Evolutionary conservation across 2,888 invertebrate genomes (phyloP), one percentile per base, ranked within the genome.

Genomic region (Eledona agricola): DNA sequence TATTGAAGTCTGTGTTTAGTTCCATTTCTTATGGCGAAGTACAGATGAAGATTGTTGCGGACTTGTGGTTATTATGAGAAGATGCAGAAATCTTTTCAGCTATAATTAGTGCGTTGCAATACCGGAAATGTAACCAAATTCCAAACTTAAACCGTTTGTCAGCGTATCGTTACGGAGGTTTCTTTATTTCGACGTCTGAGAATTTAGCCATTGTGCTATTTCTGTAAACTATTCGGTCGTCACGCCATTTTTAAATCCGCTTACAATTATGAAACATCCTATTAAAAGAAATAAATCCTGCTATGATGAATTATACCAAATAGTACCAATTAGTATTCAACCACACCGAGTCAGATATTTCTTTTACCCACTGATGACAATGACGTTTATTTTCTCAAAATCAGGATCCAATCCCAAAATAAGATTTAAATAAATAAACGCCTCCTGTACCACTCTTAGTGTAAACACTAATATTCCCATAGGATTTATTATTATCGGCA

Each of bases 1-100:
- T 34, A 34, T 32, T 25, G 45, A 45, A 25, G 34, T 23, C 34
- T 34, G 34, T 32, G 25, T 45, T 45, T 45, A 45, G 45, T 32
- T 34, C 34, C 4, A 20, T 15, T 38, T 42, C 31, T 40, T 28
- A 40, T 26, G 26, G 26, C 11, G 17, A 28, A 38, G 26, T 40
- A 28, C 22, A 40, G 25, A 12, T 12, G 26, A 19, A 11, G 7
- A 23, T 20, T 43, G 12, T 42, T 43, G 23, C 29, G 23, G n/a
- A n/a, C n/a, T n/a, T n/a, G n/a, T n/a, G n/a, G n/a, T 11, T 20
- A 23, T 32, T 45, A 32, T 20, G 11, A 11, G 11, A 25, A 34
- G 32, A 31, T 32, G 32, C 32, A 31, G 32, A 34, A 45, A 34
- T 29, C 9, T 22, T 10, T 13, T 45, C 7, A 23, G 45, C 9